These are phyloP conservation scores for Sphaerophoria rueppellii DNA, from an alignment of 2,888 invertebrate genomes.

Conservation along the genomic window DNA sequence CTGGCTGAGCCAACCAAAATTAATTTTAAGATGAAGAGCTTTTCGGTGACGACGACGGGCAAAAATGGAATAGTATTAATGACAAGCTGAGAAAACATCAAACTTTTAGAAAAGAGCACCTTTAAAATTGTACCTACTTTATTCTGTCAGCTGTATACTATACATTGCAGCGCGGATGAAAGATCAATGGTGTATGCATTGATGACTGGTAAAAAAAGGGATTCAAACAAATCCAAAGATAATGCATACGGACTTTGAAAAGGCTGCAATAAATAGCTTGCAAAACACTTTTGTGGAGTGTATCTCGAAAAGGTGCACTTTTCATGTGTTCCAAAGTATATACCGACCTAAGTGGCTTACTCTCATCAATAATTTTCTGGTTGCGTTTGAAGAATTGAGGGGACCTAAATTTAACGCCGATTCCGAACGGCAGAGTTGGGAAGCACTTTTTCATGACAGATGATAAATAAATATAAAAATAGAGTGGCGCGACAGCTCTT, in stretches of 20 bases:
- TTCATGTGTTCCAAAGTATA: slow-evolving; percentile 18
- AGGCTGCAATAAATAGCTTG: slow-evolving; percentile 17
- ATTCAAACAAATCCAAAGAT: slow-evolving; percentile 20
- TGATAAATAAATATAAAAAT: too few relatives aligned
- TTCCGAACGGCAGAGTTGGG: too few relatives aligned
- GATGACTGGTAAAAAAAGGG: neutral
- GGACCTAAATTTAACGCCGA: too few relatives aligned
- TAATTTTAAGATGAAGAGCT: slow-evolving; percentile 5
- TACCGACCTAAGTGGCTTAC: slow-evolving; percentile 11
- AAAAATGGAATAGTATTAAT: slow-evolving; percentile 4
- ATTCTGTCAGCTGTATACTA: neutral
- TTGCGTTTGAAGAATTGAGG: too few relatives aligned
- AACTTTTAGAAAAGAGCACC: slow-evolving; percentile 3
- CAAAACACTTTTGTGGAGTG: slow-evolving; percentile 10
- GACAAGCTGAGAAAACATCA: slow-evolving; percentile 2
- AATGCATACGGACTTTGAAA: slow-evolving; percentile 29
- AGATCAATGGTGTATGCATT: neutral
- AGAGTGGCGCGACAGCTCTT: too few relatives aligned
- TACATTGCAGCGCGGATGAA: neutral
- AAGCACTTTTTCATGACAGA: too few relatives aligned
- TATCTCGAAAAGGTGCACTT: slow-evolving; percentile 26
- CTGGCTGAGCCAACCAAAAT: neutral
- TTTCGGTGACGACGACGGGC: neutral
- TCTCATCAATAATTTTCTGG: too few relatives aligned
- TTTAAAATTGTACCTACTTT: slow-evolving; percentile 1